These are phyloP conservation scores for Rotaria socialis DNA, from an alignment of 2,888 invertebrate genomes.

Conservation along the genomic window DNA sequence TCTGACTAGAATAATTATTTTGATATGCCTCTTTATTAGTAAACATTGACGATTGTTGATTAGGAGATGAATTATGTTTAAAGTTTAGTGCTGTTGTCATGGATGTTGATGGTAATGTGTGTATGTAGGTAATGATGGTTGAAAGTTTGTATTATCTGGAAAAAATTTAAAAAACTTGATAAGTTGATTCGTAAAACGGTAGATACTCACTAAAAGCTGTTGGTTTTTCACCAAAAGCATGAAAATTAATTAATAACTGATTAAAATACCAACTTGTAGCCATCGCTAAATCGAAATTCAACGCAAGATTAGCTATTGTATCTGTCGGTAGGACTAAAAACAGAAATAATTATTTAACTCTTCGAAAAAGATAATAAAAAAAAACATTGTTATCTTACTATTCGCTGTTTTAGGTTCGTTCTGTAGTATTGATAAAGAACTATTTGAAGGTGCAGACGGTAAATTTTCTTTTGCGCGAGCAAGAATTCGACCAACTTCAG, in stretches of 20 bases:
- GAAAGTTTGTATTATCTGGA: not conserved
- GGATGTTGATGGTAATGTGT: not conserved
- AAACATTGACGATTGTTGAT: not conserved
- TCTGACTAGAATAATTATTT: not conserved
- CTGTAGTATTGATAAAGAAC: not conserved
- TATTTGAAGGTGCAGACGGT: not conserved
- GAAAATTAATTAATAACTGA: not conserved
- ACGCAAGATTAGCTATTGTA: not conserved
- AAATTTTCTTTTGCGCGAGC: not conserved
- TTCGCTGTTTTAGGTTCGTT: not conserved
- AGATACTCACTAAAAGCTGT: not conserved
- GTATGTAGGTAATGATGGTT: not conserved
- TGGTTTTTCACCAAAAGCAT: not conserved
- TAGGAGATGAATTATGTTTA: not conserved
- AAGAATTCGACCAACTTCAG: conserved; percentile 10
- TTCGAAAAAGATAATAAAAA: not conserved
- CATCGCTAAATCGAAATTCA: not conserved
- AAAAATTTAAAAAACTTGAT: not conserved
- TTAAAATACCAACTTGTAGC: not conserved
- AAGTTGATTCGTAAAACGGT: too few relatives aligned
- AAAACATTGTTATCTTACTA: not conserved
- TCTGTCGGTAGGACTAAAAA: not conserved
- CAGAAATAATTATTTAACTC: not conserved
- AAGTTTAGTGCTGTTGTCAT: not conserved
- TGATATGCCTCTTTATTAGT: not conserved